Conservation (phyloP, 1,140 invertebrate species). For the Drosophila athabasca region DNA sequence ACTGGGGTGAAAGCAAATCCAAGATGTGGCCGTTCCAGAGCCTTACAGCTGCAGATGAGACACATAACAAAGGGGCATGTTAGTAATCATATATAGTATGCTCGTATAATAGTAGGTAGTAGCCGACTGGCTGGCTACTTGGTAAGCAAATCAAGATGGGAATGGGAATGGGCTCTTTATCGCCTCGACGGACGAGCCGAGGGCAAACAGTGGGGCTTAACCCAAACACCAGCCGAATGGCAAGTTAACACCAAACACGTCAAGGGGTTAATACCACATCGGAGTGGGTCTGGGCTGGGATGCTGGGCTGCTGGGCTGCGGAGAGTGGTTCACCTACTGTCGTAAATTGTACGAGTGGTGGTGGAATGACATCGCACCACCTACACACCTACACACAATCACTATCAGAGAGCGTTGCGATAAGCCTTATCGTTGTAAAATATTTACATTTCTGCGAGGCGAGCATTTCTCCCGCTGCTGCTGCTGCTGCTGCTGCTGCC, state of each 20-base stretch:
- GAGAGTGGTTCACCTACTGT: constrained; percentile 5
- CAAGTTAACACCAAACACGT: constrained; percentile 79
- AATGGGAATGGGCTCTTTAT: constrained; percentile 54
- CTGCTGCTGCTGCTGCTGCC: neutral
- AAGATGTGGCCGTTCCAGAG: constrained; percentile 74
- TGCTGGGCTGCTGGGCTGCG: constrained; percentile 36
- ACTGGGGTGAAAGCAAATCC: constrained; percentile 78
- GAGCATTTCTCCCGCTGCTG: constrained; percentile 45
- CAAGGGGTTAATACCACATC: constrained; percentile 76
- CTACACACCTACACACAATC: constrained; percentile 17
- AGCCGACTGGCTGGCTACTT: constrained; percentile 37
- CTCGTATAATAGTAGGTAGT: neutral
- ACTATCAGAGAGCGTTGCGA: constrained; percentile 20
- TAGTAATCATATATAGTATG: neutral
- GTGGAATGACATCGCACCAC: constrained; percentile 45
- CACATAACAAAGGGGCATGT: no score
- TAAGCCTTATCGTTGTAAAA: constrained; percentile 79
- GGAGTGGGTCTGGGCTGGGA: constrained; percentile 4
- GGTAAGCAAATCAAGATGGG: constrained; percentile 53
- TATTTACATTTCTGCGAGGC: constrained; percentile 77
- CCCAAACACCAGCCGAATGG: constrained; percentile 78
- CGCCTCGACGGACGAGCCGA: constrained; percentile 33
- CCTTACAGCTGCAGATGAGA: constrained; percentile 52
- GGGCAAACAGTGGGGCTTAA: constrained; percentile 78
- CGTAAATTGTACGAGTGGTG: constrained; percentile 52